Conservation (phyloP, 2,888 invertebrate species). For the Chorisops tibialis region DNA sequence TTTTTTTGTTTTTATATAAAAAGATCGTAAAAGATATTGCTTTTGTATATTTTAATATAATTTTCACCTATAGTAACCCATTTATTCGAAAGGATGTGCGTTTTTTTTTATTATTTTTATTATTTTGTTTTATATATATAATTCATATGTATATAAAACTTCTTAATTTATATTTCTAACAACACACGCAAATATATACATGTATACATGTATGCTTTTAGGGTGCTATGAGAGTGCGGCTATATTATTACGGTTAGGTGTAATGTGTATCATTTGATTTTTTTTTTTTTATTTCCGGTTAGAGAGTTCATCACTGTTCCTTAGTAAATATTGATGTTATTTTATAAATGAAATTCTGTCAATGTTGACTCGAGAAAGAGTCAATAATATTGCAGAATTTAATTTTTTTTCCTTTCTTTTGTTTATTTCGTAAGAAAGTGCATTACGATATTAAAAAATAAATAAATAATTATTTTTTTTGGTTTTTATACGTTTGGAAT, state of each 20-base stretch:
- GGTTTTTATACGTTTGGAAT: no score
- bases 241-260: slow-evolving; percentile 28
- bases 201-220: slow-evolving; percentile 30
- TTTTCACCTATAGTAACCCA: slow-evolving; percentile 28
- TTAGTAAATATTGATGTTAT: no score
- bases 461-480: no score
- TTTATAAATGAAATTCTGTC: not conserved
- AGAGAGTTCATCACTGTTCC: not conserved
- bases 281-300: slow-evolving; percentile 10
- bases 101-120: no score
- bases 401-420: no score
- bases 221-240: slow-evolving; percentile 31
- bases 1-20: slow-evolving; percentile 15
- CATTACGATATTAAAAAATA: no score
- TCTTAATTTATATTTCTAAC: slow-evolving; percentile 27
- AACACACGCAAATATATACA: slow-evolving; percentile 33
- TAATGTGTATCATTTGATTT: slow-evolving; percentile 18
- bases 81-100: slow-evolving; percentile 34
- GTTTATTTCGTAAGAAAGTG: no score
- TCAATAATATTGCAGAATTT: no score
- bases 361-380: not conserved
- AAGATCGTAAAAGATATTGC: slow-evolving; percentile 34
- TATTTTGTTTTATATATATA: slow-evolving; percentile 23
- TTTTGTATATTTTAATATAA: slow-evolving; percentile 28
- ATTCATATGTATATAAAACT: slow-evolving; percentile 23